Percentiles rank a stretch among this genome's conserved stretches.
Conservation (phyloP, 2,797 vertebrate species). For the Vultur gryphus region DNA sequence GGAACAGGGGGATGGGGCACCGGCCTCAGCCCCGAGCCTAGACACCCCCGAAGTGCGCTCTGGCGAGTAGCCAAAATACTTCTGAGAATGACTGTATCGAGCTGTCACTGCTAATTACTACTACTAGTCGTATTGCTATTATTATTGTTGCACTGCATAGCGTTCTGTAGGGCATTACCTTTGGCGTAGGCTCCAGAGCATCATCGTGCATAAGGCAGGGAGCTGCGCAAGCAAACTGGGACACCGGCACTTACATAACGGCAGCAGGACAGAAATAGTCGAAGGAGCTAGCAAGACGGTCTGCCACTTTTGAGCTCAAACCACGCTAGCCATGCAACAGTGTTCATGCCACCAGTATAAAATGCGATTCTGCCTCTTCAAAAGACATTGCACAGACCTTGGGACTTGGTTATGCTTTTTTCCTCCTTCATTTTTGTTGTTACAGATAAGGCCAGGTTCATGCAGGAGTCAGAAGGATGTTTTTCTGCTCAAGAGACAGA, state of each 20-base stretch:
- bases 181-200: neutral
- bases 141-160: neutral
- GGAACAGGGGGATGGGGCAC: no score
- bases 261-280: neutral
- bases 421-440: neutral
- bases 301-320: neutral
- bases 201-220: neutral
- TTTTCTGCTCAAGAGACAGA: neutral
- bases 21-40: neutral
- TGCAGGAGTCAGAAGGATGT: neutral
- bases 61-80: neutral
- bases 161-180: neutral
- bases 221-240: constrained; percentile 43
- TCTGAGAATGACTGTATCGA: neutral
- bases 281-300: neutral
- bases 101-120: neutral
- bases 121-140: neutral
- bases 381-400: neutral
- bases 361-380: neutral
- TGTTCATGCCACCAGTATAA: neutral
- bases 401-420: neutral
- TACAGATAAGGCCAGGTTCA: neutral
- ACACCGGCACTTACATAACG: constrained; percentile 34
- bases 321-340: neutral
- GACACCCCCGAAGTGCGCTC: neutral